Conservation (phyloP, 2,888 invertebrate species). For the Ormyrus pomaceus region DNA sequence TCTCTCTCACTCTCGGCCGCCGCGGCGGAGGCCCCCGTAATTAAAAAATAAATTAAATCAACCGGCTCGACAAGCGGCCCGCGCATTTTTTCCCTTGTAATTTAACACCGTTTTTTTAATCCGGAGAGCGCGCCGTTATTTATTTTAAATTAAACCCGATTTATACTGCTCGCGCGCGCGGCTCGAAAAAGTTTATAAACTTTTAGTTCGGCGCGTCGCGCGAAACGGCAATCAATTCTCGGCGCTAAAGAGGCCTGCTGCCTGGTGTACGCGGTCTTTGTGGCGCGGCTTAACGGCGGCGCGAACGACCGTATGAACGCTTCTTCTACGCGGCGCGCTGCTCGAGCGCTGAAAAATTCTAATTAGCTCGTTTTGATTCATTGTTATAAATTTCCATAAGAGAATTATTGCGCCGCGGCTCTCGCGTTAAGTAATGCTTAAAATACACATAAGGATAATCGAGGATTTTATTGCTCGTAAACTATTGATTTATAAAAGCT, state of each 20-base stretch:
- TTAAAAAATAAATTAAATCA: slow-evolving; percentile 38
- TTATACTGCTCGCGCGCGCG: too few species aligned
- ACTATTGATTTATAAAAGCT: slow-evolving; percentile 47
- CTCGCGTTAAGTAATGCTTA: slow-evolving; percentile 22
- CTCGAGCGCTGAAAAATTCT: slow-evolving; percentile 12
- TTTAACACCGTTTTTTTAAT: slow-evolving; percentile 5
- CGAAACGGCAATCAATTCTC: too few species aligned
- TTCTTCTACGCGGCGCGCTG: too few species aligned
- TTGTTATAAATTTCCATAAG: slow-evolving; percentile 22
- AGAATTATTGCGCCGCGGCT: slow-evolving; percentile 28
- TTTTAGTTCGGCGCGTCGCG: too few species aligned
- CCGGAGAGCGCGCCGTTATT: background rate
- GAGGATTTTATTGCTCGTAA: slow-evolving; percentile 43
- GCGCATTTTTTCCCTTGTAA: slow-evolving; percentile 15
- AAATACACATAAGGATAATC: slow-evolving; percentile 31
- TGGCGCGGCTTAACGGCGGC: too few species aligned
- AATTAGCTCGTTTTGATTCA: slow-evolving; percentile 39
- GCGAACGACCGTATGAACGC: too few species aligned
- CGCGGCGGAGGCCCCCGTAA: background rate
- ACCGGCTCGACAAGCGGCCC: background rate
- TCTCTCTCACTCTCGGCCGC: too few species aligned
- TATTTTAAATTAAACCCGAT: too few species aligned
- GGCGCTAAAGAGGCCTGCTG: too few species aligned
- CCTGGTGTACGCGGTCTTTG: too few species aligned
- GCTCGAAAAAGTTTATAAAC: too few species aligned